These are phyloP conservation scores for Hydrophis major DNA, from an alignment of 2,797 vertebrate species.

Conservation along the genomic window DNA sequence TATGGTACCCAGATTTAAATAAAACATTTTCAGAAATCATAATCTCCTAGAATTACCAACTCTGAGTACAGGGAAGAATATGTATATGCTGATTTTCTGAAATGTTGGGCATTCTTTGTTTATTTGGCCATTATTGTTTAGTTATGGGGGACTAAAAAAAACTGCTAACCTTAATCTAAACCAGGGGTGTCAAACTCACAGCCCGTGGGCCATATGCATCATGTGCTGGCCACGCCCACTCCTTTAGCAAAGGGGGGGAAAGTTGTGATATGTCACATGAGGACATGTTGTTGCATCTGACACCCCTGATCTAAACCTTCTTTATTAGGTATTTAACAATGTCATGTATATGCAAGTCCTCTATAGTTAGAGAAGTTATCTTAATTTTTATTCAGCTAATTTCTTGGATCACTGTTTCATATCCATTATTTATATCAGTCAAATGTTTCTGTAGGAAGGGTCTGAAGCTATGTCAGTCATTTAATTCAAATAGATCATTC, in stretches of 20 bases:
- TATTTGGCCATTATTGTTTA: neutral
- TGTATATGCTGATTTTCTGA: neutral
- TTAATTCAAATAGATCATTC: neutral
- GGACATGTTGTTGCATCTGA: too few relatives aligned
- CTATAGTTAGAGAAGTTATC: neutral
- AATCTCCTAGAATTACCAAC: neutral
- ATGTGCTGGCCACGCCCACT: too few relatives aligned
- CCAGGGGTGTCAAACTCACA: too few relatives aligned
- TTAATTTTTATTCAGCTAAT: neutral
- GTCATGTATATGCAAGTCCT: neutral
- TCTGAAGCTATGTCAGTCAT: neutral
- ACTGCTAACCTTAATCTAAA: neutral
- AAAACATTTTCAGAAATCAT: neutral
- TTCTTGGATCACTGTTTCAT: neutral
- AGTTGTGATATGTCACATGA: too few relatives aligned
- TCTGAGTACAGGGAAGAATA: neutral
- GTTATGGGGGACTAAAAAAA: neutral
- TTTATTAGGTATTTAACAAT: neutral
- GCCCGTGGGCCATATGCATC: too few relatives aligned
- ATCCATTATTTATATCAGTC: neutral
- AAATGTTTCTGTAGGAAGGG: neutral
- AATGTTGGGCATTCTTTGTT: neutral
- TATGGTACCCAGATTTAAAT: neutral
- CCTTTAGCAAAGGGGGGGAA: too few relatives aligned
- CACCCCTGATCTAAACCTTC: neutral